Percentiles rank a stretch among this genome's conserved stretches.
phyloP scores from a whole-genome alignment of 1,140 invertebrate genomes.

The Pollicipes pollicipes region DNA sequence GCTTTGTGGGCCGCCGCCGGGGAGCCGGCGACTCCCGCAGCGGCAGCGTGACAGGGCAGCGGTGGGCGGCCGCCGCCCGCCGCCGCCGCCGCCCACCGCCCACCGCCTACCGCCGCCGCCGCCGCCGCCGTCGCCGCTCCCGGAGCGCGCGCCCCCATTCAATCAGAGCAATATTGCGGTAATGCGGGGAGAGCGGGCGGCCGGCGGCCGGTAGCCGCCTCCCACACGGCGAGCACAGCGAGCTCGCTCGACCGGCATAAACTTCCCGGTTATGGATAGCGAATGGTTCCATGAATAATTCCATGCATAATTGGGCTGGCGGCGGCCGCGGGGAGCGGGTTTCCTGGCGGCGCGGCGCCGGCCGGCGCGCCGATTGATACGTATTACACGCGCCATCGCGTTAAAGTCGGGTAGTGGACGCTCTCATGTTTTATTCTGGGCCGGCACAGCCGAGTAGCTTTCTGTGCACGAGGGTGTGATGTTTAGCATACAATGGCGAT shows the following conservation, averaged over 20 bases:
- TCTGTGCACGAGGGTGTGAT: background rate
- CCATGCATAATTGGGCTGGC: background rate
- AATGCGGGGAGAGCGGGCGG: background rate
- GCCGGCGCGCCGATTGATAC: background rate
- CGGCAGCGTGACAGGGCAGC: background rate
- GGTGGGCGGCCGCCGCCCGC: too few species aligned
- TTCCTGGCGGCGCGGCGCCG: background rate
- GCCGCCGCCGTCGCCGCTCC: background rate
- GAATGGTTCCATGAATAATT: slow-evolving; percentile 1
- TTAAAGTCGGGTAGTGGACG: background rate
- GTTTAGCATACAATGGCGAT: background rate
- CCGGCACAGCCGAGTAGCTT: background rate
- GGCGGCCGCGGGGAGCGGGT: background rate
- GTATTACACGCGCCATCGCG: background rate
- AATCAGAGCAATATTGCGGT: background rate
- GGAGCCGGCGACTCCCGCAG: background rate
- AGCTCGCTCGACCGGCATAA: background rate
- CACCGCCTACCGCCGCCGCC: too few species aligned
- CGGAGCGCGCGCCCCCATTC: background rate
- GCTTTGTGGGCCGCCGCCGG: background rate
- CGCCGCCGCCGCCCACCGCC: too few species aligned
- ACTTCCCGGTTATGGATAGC: background rate
- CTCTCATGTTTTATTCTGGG: background rate
- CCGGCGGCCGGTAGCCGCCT: background rate
- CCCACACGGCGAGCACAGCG: background rate